These are phyloP conservation scores for Morus bassanus DNA, from an alignment of 2,797 vertebrate species.

Conservation along the genomic window DNA sequence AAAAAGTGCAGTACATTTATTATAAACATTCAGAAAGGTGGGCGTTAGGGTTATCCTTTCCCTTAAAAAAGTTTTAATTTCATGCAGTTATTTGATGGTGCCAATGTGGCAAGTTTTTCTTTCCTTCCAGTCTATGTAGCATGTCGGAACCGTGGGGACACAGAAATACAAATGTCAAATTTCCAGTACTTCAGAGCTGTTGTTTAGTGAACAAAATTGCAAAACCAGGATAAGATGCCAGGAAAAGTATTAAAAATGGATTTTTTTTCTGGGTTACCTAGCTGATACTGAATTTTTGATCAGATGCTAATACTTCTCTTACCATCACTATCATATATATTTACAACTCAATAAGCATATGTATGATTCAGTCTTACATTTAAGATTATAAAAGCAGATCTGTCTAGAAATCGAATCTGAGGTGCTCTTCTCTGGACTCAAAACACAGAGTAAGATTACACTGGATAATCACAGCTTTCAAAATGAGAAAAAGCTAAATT, in stretches of 20 bases:
- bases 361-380: constrained; percentile 51
- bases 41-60: not conserved
- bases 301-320: constrained; percentile 18
- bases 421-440: constrained; percentile 34
- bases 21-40: not conserved
- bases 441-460: constrained; percentile 49
- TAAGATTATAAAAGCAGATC: constrained; percentile 28
- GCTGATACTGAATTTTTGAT: constrained; percentile 23
- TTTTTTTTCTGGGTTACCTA: constrained; percentile 6
- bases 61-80: not conserved
- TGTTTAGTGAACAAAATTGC: not conserved
- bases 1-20: not conserved
- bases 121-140: not conserved
- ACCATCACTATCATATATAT: constrained; percentile 33
- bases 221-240: not conserved
- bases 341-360: constrained; percentile 43
- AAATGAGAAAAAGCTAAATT: constrained; percentile 59
- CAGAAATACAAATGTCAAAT: not conserved
- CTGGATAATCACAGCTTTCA: constrained; percentile 59
- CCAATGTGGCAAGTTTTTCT: not conserved
- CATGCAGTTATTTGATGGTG: not conserved
- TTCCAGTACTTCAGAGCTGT: not conserved
- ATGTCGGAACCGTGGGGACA: not conserved
- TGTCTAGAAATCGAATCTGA: constrained; percentile 46
- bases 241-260: constrained; percentile 17